Conservation (phyloP, 2,888 invertebrate species). For the Lycaena phlaeas region DNA sequence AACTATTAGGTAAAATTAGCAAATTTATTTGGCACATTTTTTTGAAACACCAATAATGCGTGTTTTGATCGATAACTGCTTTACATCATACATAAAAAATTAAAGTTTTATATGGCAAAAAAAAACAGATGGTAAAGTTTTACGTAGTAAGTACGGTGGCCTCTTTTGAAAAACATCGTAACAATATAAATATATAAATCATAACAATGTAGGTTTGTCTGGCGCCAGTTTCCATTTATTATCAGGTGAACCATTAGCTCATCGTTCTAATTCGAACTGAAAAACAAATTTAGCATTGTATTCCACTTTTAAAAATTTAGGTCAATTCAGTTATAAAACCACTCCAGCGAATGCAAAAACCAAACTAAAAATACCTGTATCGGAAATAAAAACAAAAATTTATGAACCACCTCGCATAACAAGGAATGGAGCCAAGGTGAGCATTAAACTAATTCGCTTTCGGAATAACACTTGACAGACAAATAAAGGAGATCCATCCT, state of each 20-base stretch:
- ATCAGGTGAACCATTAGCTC: background rate
- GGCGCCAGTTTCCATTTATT: too few relatives aligned
- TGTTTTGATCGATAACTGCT: too few relatives aligned
- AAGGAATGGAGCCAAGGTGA: slow-evolving; percentile 21
- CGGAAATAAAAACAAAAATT: slow-evolving; percentile 13
- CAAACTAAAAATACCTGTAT: slow-evolving; percentile 4
- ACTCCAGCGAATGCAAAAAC: background rate
- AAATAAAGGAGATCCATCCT: background rate
- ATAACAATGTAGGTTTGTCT: too few relatives aligned
- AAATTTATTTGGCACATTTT: too few relatives aligned
- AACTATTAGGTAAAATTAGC: too few relatives aligned
- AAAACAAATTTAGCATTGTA: slow-evolving; percentile 7
- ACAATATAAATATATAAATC: too few relatives aligned
- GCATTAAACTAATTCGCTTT: slow-evolving; percentile 8
- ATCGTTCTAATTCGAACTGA: background rate
- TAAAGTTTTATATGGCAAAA: too few relatives aligned
- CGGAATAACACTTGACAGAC: slow-evolving; percentile 8
- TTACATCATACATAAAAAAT: too few relatives aligned
- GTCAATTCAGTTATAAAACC: slow-evolving; percentile 4
- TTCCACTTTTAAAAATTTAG: background rate
- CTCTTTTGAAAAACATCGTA: too few relatives aligned
- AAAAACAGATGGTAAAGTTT: too few relatives aligned
- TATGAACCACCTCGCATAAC: slow-evolving; percentile 12
- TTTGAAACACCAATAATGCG: too few relatives aligned
- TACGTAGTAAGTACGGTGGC: too few relatives aligned